Base-by-base conservation (phyloP, 2,113 vertebrate genomes). In the Cheilinus undulatus region DNA sequence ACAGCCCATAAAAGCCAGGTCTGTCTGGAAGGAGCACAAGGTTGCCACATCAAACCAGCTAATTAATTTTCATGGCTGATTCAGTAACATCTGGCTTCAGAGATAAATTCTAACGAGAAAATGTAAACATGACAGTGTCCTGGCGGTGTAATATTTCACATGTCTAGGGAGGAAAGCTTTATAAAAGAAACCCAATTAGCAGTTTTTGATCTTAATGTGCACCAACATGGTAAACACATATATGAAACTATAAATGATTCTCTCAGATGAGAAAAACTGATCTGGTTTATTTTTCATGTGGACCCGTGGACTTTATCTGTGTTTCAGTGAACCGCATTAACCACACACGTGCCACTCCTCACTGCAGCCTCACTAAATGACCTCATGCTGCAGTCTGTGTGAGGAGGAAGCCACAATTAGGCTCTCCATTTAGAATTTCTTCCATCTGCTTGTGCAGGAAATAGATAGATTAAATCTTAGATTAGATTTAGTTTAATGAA, bases 21-120 rank as follows among this genome's bases (percentile, higher is more conserved):
- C 88, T 82, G 83, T 83, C 83, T 84, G 80, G 80, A 88, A 87
- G 79, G 83, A 87, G 78, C 84, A 87, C 34, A 73, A 80, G 82
- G 80, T 89, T 86, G 88, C 88, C 80, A 90, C 88, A 91, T 89
- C 86, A 91, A 90, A 90, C 80, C 81, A 85, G 73, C 91, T 91
- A 88, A 91, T 92, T 91, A 90, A 91, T 92, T 90, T 90, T 87
- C 86, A 90, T 86, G 75, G 85, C 84, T 82, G 86, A 86, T 91
- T 81, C 86, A 67, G 75, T 75, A 90, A 90, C 88, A 91, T 91
- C 90, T 92, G 89, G 90, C 83, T 75, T 86, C 48, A 67, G 65
- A 88, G 90, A 91, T 89, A 86, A 88, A 90, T 88, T 86, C 66
- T 86, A 82, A 83, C 56, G 52, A 85, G 84, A 71, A 90, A 89